A percentile compares a stretch with the other conserved stretches of the same genome.
phyloP scores from a whole-genome alignment of 2,797 vertebrate species.

The Carapus acus region DNA sequence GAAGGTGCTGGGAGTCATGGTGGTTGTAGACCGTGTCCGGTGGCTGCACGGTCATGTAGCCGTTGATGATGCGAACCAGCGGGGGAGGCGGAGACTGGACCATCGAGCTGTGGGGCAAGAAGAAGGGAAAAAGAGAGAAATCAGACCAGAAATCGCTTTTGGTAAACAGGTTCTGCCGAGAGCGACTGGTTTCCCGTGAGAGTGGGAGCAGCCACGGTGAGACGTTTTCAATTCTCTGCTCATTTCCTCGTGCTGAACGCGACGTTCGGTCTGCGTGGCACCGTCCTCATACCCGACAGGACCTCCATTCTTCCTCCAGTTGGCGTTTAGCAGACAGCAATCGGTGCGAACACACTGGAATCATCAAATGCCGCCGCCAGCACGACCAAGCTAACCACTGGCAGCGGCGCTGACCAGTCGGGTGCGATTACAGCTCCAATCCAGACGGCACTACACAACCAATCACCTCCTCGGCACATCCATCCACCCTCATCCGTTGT shows the following conservation, averaged over 20 bases:
- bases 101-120: conserved; percentile 60
- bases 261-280: too few species aligned
- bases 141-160: too few species aligned
- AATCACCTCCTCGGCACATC: conserved; percentile 11
- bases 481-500: conserved; percentile 1
- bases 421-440: conserved; percentile 10
- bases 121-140: conserved; percentile 7
- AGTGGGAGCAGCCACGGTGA: too few species aligned
- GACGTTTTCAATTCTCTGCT: conserved; percentile 11
- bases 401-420: conserved; percentile 13
- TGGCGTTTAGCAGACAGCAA: not conserved
- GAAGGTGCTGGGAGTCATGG: conserved; percentile 44
- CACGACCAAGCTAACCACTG: conserved; percentile 13
- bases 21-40: conserved; percentile 43
- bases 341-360: conserved; percentile 43
- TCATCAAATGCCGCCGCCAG: conserved; percentile 33
- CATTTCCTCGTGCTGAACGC: not conserved
- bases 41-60: conserved; percentile 74
- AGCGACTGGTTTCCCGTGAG: too few species aligned
- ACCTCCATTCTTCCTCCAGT: too few species aligned
- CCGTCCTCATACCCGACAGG: too few species aligned
- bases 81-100: conserved; percentile 68
- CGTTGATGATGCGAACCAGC: conserved; percentile 76
- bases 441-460: conserved; percentile 7
- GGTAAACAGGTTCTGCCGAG: too few species aligned